phyloP scores from a whole-genome alignment of 2,797 vertebrate genomes.

The Anolis apletophallus region DNA sequence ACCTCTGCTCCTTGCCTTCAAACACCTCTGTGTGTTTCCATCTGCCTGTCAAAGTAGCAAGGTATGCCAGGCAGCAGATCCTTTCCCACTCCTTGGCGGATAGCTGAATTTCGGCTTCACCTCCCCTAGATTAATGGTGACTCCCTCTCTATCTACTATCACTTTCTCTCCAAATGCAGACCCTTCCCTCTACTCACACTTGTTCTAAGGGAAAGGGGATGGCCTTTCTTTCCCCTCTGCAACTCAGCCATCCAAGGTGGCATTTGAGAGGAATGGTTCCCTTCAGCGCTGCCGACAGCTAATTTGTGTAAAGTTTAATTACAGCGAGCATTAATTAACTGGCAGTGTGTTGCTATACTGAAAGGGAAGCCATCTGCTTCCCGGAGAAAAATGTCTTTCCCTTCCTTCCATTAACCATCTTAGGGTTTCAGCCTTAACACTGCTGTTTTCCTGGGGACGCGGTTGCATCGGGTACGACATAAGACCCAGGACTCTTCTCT shows the following conservation, averaged over 20 bases:
- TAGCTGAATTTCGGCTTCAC: no score
- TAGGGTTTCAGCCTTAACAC: slow-evolving; percentile 65
- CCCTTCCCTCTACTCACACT: slow-evolving; percentile 75
- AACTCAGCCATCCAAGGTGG: slow-evolving; percentile 82
- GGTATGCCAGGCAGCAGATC: no score
- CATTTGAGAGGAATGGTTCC: slow-evolving; percentile 81
- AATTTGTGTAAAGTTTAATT: slow-evolving; percentile 91
- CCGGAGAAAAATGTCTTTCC: slow-evolving; percentile 44
- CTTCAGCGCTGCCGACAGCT: slow-evolving; percentile 84
- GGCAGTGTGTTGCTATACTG: slow-evolving; percentile 80
- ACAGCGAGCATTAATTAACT: slow-evolving; percentile 88
- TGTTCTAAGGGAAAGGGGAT: slow-evolving; percentile 48
- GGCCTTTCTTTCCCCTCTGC: slow-evolving; percentile 47
- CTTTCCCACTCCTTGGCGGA: no score
- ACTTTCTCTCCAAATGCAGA: slow-evolving; percentile 40
- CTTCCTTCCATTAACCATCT: slow-evolving; percentile 50
- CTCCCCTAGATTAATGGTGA: no score
- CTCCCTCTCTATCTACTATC: not conserved
- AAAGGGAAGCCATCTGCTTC: slow-evolving; percentile 82
- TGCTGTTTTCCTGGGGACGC: slow-evolving; percentile 48
- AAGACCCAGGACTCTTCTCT: not conserved
- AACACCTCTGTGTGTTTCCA: no score
- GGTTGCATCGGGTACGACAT: not conserved
- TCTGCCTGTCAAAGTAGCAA: no score
- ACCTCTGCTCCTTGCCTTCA: no score